phyloP scores from a whole-genome alignment of 2,797 vertebrate genomes.

The Acipenser oxyrinchus region DNA sequence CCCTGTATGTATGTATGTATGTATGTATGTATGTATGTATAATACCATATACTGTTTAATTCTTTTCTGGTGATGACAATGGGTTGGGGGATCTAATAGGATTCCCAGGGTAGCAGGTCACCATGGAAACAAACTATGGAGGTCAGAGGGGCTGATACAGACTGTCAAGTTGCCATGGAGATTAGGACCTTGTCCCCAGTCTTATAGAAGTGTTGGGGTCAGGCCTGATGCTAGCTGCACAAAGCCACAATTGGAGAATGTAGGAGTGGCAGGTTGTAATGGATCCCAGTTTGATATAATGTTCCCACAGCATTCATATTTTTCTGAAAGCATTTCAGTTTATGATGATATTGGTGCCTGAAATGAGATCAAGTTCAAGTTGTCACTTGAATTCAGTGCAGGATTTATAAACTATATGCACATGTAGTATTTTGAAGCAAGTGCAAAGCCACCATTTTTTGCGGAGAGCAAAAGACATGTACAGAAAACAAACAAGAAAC shows the following conservation, averaged over 20 bases:
- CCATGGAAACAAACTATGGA: constrained; percentile 39
- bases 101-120: constrained; percentile 32
- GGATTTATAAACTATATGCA: too few relatives aligned
- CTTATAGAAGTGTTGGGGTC: constrained; percentile 56
- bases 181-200: constrained; percentile 44
- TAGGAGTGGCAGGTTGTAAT: constrained; percentile 38
- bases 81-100: constrained; percentile 2
- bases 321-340: too few relatives aligned
- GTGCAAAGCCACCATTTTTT: too few relatives aligned
- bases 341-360: too few relatives aligned
- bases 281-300: constrained; percentile 12
- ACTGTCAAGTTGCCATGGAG: constrained; percentile 31
- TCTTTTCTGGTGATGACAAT: background rate
- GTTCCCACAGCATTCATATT: too few relatives aligned
- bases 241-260: constrained; percentile 40
- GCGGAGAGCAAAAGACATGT: too few relatives aligned
- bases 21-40: background rate
- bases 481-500: too few relatives aligned
- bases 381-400: too few relatives aligned
- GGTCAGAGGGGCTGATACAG: constrained; percentile 26
- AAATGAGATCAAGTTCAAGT: too few relatives aligned
- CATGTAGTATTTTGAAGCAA: too few relatives aligned
- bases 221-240: constrained; percentile 48
- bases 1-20: background rate
- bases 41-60: background rate